Conservation (phyloP, 2,797 vertebrate species). For the Nannoperca australis region DNA sequence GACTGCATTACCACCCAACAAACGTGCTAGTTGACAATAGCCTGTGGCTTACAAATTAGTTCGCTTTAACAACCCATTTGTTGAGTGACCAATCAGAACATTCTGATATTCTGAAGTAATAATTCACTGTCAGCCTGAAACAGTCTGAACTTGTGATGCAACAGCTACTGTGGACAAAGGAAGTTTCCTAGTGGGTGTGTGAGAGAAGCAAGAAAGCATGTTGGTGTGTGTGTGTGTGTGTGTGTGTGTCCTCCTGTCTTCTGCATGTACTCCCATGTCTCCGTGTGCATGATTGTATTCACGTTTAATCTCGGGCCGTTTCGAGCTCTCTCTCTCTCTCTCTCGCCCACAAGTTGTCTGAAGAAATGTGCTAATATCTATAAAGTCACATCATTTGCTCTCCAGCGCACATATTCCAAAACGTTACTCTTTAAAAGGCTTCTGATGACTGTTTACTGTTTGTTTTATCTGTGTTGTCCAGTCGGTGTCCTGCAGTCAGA, state of each 20-base stretch:
- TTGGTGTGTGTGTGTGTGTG: constrained; percentile 27
- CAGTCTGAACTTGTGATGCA: neutral
- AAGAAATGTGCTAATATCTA: constrained; percentile 27
- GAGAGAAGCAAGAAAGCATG: constrained; percentile 36
- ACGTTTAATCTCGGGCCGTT: constrained; percentile 39
- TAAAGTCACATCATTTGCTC: constrained; percentile 22
- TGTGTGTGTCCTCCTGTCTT: constrained; percentile 56
- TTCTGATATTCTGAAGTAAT: neutral
- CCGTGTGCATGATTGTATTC: constrained; percentile 71
- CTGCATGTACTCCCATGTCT: constrained; percentile 67
- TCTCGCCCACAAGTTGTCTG: constrained; percentile 7
- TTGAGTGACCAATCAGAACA: neutral
- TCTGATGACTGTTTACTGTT: constrained; percentile 65
- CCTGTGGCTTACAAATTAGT: constrained; percentile 12
- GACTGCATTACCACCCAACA: constrained; percentile 19
- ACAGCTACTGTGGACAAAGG: constrained; percentile 23
- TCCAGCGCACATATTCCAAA: constrained; percentile 5
- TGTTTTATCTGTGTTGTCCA: constrained; percentile 10
- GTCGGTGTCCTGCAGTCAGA: constrained; percentile 38
- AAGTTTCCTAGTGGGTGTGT: constrained; percentile 9
- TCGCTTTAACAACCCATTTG: constrained; percentile 1
- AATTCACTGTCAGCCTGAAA: neutral
- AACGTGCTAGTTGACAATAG: neutral
- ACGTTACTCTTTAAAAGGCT: constrained; percentile 44
- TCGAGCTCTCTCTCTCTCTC: neutral